Evolutionary conservation across 2,797 vertebrate genomes (phyloP).

Genomic region (Syngnathus rostellatus): DNA sequence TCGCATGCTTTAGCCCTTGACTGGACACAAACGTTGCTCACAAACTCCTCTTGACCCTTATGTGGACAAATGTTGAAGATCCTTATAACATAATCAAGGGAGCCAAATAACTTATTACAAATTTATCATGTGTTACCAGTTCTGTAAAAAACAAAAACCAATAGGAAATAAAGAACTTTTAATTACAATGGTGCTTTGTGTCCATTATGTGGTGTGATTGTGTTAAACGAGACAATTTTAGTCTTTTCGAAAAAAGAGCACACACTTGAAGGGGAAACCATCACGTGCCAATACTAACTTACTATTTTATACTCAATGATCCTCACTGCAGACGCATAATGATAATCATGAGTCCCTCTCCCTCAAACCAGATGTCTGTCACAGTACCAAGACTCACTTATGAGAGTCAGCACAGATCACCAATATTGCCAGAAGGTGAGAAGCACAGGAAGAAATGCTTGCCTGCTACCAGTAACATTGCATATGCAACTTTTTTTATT

Average conservation of each 20-base stretch:
- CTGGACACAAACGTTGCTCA: slow-evolving; percentile 75
- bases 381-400: neutral
- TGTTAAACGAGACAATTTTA: neutral
- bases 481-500: neutral
- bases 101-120: slow-evolving; percentile 77
- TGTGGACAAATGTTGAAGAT: slow-evolving; percentile 69
- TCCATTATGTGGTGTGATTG: neutral
- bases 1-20: slow-evolving; percentile 77
- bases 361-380: too few species aligned
- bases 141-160: slow-evolving; percentile 74
- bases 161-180: slow-evolving; percentile 81
- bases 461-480: neutral
- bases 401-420: neutral
- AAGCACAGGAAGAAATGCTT: neutral
- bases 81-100: slow-evolving; percentile 73
- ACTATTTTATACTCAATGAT: neutral
- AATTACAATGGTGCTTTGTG: slow-evolving; percentile 58
- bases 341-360: too few species aligned
- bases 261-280: neutral
- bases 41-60: slow-evolving; percentile 67
- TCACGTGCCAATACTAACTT: neutral
- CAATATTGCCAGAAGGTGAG: neutral
- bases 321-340: neutral
- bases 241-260: neutral
- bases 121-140: slow-evolving; percentile 77